phyloP scores from a whole-genome alignment of 2,888 invertebrate species.

The Xylophagus ater region DNA sequence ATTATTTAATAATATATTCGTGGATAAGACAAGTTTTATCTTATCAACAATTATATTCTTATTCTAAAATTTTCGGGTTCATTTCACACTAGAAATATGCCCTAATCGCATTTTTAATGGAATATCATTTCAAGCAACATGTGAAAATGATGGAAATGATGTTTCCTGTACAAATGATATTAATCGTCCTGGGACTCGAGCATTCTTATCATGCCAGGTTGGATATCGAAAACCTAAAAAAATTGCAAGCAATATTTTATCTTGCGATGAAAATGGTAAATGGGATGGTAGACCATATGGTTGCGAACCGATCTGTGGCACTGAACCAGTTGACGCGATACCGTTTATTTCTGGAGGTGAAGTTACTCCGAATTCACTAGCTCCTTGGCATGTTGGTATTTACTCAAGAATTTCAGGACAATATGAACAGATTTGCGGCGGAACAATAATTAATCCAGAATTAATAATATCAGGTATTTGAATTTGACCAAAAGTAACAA shows the following conservation, averaged over 20 bases:
- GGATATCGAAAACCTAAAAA: slow-evolving; percentile 11
- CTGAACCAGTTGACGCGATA: slow-evolving; percentile 9
- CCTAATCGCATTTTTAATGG: too few species aligned
- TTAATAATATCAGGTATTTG: slow-evolving; percentile 25
- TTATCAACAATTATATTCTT: too few species aligned
- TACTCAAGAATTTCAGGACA: slow-evolving; percentile 12
- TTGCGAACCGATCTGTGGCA: slow-evolving; percentile 27
- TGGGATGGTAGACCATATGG: slow-evolving; percentile 23
- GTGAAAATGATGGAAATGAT: slow-evolving; percentile 9
- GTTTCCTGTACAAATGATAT: slow-evolving; percentile 15
- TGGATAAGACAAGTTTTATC: too few species aligned
- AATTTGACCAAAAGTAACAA: too few species aligned
- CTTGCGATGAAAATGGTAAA: slow-evolving; percentile 22
- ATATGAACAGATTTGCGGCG: slow-evolving; percentile 22
- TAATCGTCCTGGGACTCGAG: slow-evolving; percentile 18
- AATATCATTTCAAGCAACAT: slow-evolving; percentile 10
- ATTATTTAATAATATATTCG: too few species aligned
- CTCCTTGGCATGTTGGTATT: slow-evolving; percentile 29
- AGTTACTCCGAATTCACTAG: slow-evolving; percentile 14
- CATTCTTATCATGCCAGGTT: slow-evolving; percentile 15
- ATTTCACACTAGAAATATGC: too few species aligned
- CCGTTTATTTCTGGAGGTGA: slow-evolving; percentile 15
- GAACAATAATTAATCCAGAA: slow-evolving; percentile 25
- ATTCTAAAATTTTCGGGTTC: not conserved
- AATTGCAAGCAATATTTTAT: too few species aligned